These are phyloP conservation scores for Cacoxenus indagator DNA, from an alignment of 2,888 invertebrate species.

Conservation along the genomic window DNA sequence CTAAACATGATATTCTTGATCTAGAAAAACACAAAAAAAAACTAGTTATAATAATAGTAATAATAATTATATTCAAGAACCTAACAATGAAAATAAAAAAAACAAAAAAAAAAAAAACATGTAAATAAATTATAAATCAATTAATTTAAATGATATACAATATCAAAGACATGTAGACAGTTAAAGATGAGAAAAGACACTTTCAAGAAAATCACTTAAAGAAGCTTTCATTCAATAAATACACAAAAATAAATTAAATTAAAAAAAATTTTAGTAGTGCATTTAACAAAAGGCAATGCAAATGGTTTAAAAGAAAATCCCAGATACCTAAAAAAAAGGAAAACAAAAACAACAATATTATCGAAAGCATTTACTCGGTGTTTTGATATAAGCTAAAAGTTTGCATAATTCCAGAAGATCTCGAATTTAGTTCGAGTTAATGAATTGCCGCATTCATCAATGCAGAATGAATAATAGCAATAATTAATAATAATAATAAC, in stretches of 20 bases:
- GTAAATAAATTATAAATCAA: slow-evolving; percentile 29
- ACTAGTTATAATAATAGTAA: slow-evolving; percentile 13
- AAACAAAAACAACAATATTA: slow-evolving; percentile 16
- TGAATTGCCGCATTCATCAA: slow-evolving; percentile 1
- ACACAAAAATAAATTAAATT: slow-evolving; percentile 6
- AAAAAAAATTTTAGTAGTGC: neutral
- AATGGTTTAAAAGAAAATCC: neutral
- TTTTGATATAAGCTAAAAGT: slow-evolving; percentile 36
- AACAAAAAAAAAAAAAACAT: neutral
- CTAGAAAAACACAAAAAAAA: neutral
- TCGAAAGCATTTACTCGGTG: slow-evolving; percentile 35
- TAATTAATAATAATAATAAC: slow-evolving; percentile 7
- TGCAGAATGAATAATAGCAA: neutral
- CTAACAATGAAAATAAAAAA: slow-evolving; percentile 15
- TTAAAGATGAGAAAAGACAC: no score
- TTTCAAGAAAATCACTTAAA: neutral
- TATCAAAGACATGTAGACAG: slow-evolving; percentile 26
- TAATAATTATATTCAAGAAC: slow-evolving; percentile 17
- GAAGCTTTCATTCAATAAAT: slow-evolving; percentile 20
- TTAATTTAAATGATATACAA: slow-evolving; percentile 23
- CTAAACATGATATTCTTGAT: neutral
- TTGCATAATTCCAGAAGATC: neutral
- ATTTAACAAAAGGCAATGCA: neutral
- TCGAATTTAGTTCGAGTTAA: neutral
- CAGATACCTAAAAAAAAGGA: neutral